A percentile compares a stretch with the other conserved stretches of the same genome.
Evolutionary conservation across 2,113 vertebrate species (phyloP).

Genomic region (Vicugna pacos): DNA sequence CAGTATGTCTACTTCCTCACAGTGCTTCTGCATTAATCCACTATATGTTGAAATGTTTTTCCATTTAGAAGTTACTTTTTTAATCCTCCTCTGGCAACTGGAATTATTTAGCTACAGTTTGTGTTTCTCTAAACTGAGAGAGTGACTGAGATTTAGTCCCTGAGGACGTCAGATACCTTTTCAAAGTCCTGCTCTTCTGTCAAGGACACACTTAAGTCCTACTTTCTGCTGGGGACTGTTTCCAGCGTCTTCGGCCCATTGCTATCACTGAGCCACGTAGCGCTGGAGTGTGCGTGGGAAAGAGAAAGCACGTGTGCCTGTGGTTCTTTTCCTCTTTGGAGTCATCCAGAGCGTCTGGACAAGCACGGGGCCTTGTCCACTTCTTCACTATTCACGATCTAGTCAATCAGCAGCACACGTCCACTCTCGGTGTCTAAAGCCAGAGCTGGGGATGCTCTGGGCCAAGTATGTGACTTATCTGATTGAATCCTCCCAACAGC

Average conservation of each 20-base stretch:
- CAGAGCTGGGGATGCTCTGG: background rate
- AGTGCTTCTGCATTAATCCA: background rate
- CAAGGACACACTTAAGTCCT: background rate
- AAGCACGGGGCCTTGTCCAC: background rate
- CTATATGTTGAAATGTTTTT: background rate
- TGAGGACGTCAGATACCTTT: background rate
- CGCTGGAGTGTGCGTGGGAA: accelerated
- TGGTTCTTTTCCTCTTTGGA: background rate
- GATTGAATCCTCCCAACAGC: background rate
- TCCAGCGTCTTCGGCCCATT: background rate
- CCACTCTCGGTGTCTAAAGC: background rate
- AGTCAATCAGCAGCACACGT: background rate
- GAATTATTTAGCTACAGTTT: background rate
- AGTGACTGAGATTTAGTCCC: background rate
- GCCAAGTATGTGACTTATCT: background rate
- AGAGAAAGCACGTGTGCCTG: accelerated
- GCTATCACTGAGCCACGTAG: accelerated
- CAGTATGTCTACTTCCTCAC: background rate
- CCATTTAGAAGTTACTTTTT: background rate
- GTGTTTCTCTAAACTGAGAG: background rate
- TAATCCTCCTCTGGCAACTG: background rate
- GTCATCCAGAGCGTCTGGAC: background rate
- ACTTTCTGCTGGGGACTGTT: background rate
- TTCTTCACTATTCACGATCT: no score
- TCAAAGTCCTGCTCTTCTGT: background rate